Evolutionary conservation across 2,888 invertebrate species (phyloP).

Genomic region (Mythimna loreyi): DNA sequence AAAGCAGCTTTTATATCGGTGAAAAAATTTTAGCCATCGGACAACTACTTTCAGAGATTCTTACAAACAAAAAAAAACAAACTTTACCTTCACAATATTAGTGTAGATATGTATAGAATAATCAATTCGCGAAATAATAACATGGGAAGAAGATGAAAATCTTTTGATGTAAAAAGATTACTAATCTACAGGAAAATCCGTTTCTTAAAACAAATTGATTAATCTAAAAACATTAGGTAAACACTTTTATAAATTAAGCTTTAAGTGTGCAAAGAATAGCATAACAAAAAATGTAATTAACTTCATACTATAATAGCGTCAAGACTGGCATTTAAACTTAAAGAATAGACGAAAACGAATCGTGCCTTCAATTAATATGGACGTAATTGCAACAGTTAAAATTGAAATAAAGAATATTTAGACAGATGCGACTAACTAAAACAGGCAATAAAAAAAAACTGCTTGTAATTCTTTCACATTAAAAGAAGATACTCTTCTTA

Average conservation of each 20-base stretch:
- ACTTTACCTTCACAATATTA: too few relatives aligned
- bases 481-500: neutral
- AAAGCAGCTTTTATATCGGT: too few relatives aligned
- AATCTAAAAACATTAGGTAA: neutral
- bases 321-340: slow-evolving; percentile 21
- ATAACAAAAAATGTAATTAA: slow-evolving; percentile 2
- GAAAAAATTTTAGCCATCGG: too few relatives aligned
- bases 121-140: too few relatives aligned
- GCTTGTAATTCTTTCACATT: neutral
- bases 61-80: too few relatives aligned
- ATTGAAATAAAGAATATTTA: slow-evolving; percentile 13
- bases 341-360: slow-evolving; percentile 39
- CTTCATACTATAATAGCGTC: slow-evolving; percentile 4
- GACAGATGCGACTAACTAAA: slow-evolving; percentile 4
- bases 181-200: neutral
- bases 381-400: slow-evolving; percentile 22
- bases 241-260: neutral
- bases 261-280: neutral
- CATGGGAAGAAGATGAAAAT: neutral
- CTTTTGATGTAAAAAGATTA: too few relatives aligned
- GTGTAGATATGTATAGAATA: too few relatives aligned
- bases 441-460: neutral
- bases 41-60: too few relatives aligned
- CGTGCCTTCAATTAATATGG: slow-evolving; percentile 45
- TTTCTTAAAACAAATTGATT: neutral